Evolutionary conservation across 1,140 invertebrate genomes (phyloP), one percentile per base, ranked within the genome.

Genomic region (Zaprionus gabonicus): DNA sequence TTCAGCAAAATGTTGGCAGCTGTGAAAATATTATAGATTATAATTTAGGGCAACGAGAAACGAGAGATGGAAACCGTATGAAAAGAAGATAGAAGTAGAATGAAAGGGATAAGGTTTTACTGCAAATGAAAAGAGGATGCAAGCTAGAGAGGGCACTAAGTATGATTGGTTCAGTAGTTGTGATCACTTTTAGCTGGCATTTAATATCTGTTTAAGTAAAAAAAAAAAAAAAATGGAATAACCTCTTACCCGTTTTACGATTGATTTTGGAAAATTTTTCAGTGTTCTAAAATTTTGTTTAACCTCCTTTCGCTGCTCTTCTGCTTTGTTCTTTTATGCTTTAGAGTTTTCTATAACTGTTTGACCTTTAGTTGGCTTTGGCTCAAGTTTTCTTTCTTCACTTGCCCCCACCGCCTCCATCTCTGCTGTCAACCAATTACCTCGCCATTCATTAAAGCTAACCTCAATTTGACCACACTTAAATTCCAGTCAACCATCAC

Each of bases 391-490:
- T 28, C 15, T 41, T 31, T 20, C 56, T 23, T 51, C 46, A 31
- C 15, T 28, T 9, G n/a, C n/a, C 0, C 6, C n/a, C 31, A 10
- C 31, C 31, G 9, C 7, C 6, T 2, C 7, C 0, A 31, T 6
- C 28, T 31, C 28, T 31, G 15, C 44, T 51, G 7, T 36, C 49
- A 59, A 67, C 49, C 72, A 75, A 75, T 75, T 75, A 75, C 60
- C 56, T 64, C 17, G 6, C 25, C 68, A 71, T 68, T 78, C 65
- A 73, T 78, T 73, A 73, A 69, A 64, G 49, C 57, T 64, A 68
- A 73, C 69, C 70, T 77, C 71, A 68, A 77, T 77, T 68, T 64
- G 64, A 77, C 75, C 70, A 67, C 69, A 68, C 70, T 76, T 71
- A 25, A 65, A 64, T 53, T 76, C 44, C 55, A 76, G 59, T 65